Percentiles rank a stretch among this genome's conserved stretches.
These are phyloP conservation scores for Drosophila athabasca DNA, from an alignment of 1,140 invertebrate genomes.

Conservation along the genomic window DNA sequence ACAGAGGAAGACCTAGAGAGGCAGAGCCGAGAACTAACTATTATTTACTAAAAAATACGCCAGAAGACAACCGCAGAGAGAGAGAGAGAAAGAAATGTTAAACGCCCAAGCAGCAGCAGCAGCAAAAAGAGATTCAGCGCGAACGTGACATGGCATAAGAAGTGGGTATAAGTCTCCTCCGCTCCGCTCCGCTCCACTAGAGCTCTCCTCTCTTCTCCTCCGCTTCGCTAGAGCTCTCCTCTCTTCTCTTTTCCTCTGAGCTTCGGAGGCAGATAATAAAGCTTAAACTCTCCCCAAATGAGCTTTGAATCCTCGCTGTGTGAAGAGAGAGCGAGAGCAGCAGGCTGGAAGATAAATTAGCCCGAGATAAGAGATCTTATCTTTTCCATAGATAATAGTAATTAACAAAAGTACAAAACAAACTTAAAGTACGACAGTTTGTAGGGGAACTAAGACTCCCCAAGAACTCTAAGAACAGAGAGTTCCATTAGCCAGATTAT, in stretches of 20 bases:
- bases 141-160: slow-evolving; percentile 47
- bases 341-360: slow-evolving; percentile 19
- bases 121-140: slow-evolving; percentile 17
- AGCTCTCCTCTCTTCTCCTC: no score
- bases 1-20: not conserved
- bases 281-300: slow-evolving; percentile 27
- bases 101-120: not conserved
- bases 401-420: no score
- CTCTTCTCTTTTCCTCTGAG: slow-evolving; percentile 5
- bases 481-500: no score
- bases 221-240: no score
- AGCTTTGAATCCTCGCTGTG: slow-evolving; percentile 29
- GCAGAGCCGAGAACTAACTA: slow-evolving; percentile 38
- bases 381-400: no score
- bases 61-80: slow-evolving; percentile 25
- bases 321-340: no score
- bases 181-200: not conserved
- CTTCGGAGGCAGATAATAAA: slow-evolving; percentile 25
- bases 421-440: no score
- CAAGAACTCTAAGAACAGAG: no score
- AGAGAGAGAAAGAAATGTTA: no score
- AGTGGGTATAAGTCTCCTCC: slow-evolving; percentile 37
- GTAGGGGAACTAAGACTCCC: no score
- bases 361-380: slow-evolving; percentile 6
- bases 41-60: slow-evolving; percentile 53